phyloP scores from a whole-genome alignment of 2,888 invertebrate species.

The Stenichneumon culpator region DNA sequence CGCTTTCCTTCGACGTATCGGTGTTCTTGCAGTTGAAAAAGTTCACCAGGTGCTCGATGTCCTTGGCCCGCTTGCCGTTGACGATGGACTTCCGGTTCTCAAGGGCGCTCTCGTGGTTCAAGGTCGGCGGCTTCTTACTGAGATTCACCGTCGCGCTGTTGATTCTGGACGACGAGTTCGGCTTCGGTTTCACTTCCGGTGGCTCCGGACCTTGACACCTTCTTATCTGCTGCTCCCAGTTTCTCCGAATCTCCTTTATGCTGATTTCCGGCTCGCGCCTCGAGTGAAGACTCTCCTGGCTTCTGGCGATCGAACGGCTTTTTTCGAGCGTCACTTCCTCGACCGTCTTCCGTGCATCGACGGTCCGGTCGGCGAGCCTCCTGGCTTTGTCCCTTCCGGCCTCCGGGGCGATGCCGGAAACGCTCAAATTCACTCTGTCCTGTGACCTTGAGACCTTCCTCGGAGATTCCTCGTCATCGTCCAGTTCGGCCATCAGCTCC shows the following conservation, averaged over 20 bases:
- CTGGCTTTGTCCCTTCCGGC: too few relatives aligned
- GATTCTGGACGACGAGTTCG: conserved; percentile 54
- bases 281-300: conserved; percentile 74
- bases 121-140: conserved; percentile 34
- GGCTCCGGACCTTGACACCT: conserved; percentile 58
- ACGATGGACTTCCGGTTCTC: conserved; percentile 59
- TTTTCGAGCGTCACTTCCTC: conserved; percentile 68
- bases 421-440: background rate
- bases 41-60: conserved; percentile 83
- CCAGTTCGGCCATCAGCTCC: conserved; percentile 80
- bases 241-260: conserved; percentile 80
- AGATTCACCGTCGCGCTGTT: conserved; percentile 67
- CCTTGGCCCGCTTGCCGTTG: conserved; percentile 77
- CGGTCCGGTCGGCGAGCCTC: too few relatives aligned
- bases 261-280: conserved; percentile 74
- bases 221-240: conserved; percentile 81
- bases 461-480: conserved; percentile 81
- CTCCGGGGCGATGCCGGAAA: too few relatives aligned
- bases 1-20: conserved; percentile 66
- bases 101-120: conserved; percentile 33
- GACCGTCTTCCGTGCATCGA: conserved; percentile 40
- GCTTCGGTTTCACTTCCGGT: conserved; percentile 58
- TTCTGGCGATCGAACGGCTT: conserved; percentile 73
- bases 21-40: conserved; percentile 83
- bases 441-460: conserved; percentile 67